Conservation (phyloP, 92 coral and sea anemone species). For the Zoanthus sansibaricus region DNA sequence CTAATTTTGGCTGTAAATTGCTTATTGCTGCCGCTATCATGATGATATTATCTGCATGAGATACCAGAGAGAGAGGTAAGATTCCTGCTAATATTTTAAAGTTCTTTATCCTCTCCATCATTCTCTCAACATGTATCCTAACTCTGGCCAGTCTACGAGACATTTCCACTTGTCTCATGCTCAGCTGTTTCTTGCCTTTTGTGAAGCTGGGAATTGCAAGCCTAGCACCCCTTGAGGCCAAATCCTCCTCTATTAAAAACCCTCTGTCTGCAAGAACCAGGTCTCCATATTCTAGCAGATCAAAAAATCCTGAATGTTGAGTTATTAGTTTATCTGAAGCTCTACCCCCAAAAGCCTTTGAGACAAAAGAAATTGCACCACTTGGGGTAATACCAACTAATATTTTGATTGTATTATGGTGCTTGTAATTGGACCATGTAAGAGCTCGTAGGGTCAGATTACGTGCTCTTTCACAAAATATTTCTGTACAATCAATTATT, state of each 20-base stretch:
- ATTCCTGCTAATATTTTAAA: constrained; percentile 39
- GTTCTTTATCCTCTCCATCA: constrained; percentile 66
- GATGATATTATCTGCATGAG: constrained; percentile 45
- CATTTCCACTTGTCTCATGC: constrained; percentile 45
- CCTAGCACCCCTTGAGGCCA: constrained; percentile 55
- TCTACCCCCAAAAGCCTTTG: background rate
- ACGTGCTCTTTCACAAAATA: constrained; percentile 54
- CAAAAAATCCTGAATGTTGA: constrained; percentile 57
- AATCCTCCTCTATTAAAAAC: constrained; percentile 59
- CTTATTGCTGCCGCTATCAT: constrained; percentile 47
- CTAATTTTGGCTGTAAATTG: constrained; percentile 49
- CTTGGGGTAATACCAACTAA: constrained; percentile 47
- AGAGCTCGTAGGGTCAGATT: constrained; percentile 53
- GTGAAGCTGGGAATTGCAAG: constrained; percentile 52
- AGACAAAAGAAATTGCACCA: constrained; percentile 42
- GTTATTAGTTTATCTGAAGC: constrained; percentile 60
- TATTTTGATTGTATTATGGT: constrained; percentile 26
- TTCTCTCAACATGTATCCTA: constrained; percentile 13
- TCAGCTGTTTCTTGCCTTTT: constrained; percentile 48
- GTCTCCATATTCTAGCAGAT: constrained; percentile 63
- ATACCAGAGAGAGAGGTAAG: constrained; percentile 43
- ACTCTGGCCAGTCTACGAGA: constrained; percentile 50
- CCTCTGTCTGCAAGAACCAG: constrained; percentile 66
- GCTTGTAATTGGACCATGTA: constrained; percentile 53
- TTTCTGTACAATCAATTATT: constrained; percentile 44